phyloP scores from a whole-genome alignment of 2,797 vertebrate genomes.

The Hafferia zeledoni region DNA sequence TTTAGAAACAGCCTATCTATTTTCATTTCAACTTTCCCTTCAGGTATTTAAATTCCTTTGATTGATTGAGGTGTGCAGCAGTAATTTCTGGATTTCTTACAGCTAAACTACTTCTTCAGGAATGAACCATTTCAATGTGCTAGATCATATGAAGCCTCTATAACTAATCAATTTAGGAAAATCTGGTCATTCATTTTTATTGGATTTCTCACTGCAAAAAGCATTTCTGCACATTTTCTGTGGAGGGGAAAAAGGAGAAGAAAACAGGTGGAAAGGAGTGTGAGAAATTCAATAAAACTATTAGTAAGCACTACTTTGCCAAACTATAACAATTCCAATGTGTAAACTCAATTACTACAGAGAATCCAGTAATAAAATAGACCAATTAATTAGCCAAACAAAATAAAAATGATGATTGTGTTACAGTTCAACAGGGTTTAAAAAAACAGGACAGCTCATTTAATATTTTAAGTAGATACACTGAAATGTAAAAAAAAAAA shows the following conservation, averaged over 20 bases:
- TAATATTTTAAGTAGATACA: not conserved
- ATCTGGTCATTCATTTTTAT: constrained; percentile 38
- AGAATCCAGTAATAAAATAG: constrained; percentile 16
- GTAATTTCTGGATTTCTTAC: constrained; percentile 52
- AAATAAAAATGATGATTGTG: not conserved
- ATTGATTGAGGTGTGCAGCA: constrained; percentile 2
- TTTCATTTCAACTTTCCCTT: constrained; percentile 44
- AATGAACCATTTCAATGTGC: constrained; percentile 15
- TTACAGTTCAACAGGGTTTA: not conserved
- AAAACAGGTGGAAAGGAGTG: not conserved
- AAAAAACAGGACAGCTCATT: not conserved
- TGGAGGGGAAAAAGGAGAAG: not conserved
- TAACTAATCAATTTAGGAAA: constrained; percentile 45
- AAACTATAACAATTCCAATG: not conserved
- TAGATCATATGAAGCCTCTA: constrained; percentile 17
- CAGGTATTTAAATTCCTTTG: constrained; percentile 50
- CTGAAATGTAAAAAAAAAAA: not conserved
- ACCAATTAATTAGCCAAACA: not conserved
- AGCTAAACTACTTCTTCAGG: constrained; percentile 30
- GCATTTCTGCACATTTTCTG: not conserved
- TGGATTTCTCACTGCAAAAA: not conserved
- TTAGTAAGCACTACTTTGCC: constrained; percentile 9
- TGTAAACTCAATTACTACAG: constrained; percentile 4
- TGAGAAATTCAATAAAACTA: constrained; percentile 28
- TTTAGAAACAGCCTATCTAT: not conserved